Percentiles rank a stretch among this genome's conserved stretches.
phyloP scores from a whole-genome alignment of 2,888 invertebrate genomes.

The Scaptomyza cyrtandrae region DNA sequence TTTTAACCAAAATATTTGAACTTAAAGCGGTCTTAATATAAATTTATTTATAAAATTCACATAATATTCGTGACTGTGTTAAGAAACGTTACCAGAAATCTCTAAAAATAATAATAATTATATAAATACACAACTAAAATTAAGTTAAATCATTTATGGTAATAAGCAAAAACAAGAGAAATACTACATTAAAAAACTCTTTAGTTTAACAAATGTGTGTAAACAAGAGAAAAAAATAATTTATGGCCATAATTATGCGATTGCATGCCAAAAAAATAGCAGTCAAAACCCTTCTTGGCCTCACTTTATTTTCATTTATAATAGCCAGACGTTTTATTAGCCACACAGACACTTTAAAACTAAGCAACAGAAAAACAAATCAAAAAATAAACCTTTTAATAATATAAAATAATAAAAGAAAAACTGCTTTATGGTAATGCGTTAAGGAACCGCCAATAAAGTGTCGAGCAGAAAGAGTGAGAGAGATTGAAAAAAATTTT shows the following conservation, averaged over 20 bases:
- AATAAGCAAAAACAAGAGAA: neutral
- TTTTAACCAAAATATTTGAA: too few species aligned
- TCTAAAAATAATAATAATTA: too few species aligned
- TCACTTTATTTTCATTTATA: conserved; percentile 13
- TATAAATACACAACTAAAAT: neutral
- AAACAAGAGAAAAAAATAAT: conserved; percentile 2
- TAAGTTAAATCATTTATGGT: neutral
- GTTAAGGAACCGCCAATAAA: conserved; percentile 22
- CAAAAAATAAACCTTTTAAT: conserved; percentile 45
- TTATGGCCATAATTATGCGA: conserved; percentile 23
- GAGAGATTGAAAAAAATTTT: conserved; percentile 8
- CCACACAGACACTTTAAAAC: conserved; percentile 39
- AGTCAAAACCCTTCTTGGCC: conserved; percentile 1
- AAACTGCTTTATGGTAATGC: conserved; percentile 41
- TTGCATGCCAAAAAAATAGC: conserved; percentile 17
- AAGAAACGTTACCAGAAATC: too few species aligned
- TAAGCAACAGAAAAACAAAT: neutral
- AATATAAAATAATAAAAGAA: conserved; percentile 37
- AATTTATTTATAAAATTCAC: too few species aligned
- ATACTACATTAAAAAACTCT: neutral
- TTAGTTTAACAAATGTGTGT: neutral
- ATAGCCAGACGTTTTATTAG: conserved; percentile 43
- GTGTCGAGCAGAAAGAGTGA: conserved; percentile 2
- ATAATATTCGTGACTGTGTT: too few species aligned
- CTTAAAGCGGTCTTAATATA: too few species aligned